Evolutionary conservation across 2,797 vertebrate genomes (phyloP).

Genomic region (Acrocephalus scirpaceus): DNA sequence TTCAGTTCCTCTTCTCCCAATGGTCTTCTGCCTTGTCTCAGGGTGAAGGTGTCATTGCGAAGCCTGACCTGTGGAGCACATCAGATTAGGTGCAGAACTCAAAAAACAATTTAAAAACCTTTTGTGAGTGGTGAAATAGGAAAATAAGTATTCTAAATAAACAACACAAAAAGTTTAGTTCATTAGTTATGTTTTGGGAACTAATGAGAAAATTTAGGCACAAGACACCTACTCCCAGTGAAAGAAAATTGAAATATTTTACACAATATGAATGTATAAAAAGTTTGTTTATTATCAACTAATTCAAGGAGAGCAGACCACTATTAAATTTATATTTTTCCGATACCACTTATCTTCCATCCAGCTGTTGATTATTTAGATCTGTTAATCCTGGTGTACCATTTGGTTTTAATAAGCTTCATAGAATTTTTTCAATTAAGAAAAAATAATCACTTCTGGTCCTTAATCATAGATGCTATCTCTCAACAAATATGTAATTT

Average conservation of each 20-base stretch:
- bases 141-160: background rate
- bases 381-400: background rate
- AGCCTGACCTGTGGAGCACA: background rate
- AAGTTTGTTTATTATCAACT: background rate
- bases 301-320: background rate
- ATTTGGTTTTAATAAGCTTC: conserved; percentile 25
- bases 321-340: background rate
- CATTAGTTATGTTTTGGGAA: background rate
- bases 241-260: background rate
- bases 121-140: background rate
- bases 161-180: background rate
- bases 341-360: background rate
- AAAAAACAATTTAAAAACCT: background rate
- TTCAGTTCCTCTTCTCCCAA: background rate
- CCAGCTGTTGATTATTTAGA: conserved; percentile 1
- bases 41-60: background rate
- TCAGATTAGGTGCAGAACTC: rapidly evolving
- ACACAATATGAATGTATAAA: background rate
- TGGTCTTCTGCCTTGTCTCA: background rate
- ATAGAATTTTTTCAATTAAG: conserved; percentile 37
- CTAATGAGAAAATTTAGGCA: background rate
- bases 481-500: conserved; percentile 19
- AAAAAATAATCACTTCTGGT: conserved; percentile 50
- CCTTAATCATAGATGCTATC: conserved; percentile 17
- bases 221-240: background rate